Base-by-base conservation (phyloP, 2,113 vertebrate species). In the Agelaius tricolor region DNA sequence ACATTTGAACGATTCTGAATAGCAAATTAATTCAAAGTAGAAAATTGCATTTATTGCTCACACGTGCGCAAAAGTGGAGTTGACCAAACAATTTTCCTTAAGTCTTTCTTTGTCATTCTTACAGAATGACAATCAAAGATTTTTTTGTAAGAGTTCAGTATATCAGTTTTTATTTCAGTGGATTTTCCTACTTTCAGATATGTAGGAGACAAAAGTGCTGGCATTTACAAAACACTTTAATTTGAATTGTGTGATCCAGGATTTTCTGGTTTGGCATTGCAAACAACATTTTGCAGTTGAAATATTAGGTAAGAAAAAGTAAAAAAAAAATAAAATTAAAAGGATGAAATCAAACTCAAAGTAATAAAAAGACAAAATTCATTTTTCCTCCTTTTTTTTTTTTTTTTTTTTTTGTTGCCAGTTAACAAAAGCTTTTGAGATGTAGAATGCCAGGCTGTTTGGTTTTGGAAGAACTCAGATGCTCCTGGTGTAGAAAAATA, bases 301-400 rank as follows among this genome's bases (percentile, higher is more conserved):
- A 90, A 68, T 59, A 63, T 72, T 63, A 55, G 14, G 82, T 67
- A 59, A 67, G 31, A 15, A 67, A 47, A 69, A 39, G 18, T 11
- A 14, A 27, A 17, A 39, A 18, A 28, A 30, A 21, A 21, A 13
- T 19, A 51, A 14, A 21, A 2, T 73, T 46, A 8, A 67, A 46
- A 68, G 16, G 6, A 11, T 54, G 2, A 71, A 90, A 55, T 72
- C 19, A 59, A 78, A 49, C 12, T 13, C 5, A 16, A 82, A 75
- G n/a, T 54, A 75, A 62, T 62, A 33, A 74, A 77, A 72, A 35
- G 7, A n/a, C 2, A n/a, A 24, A 81, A 33, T 61, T 69, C 1
- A 8, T 28, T 26, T 3, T 4, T 3, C 8, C 3, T 49, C 12
- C 46, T 46, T 6, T 0, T 21, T 6, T 47, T 24, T 24, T 23